Conservation (phyloP, 2,113 vertebrate species). For the Lepisosteus oculatus region DNA sequence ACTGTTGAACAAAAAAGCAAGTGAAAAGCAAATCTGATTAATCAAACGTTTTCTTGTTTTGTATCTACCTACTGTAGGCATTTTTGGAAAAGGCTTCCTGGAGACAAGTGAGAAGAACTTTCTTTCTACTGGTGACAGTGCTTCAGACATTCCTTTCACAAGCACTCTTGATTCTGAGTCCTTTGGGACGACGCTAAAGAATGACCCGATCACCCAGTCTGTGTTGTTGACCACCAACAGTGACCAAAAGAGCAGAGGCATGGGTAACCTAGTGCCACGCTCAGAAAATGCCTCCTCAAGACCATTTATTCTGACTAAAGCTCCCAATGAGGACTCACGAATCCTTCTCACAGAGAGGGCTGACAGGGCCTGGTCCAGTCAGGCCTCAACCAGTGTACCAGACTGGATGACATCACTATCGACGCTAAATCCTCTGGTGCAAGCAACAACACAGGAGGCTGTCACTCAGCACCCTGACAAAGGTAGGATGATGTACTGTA, state of each 20-base stretch:
- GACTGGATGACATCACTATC: constrained; percentile 32
- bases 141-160: constrained; percentile 37
- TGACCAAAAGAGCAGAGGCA: constrained; percentile 44
- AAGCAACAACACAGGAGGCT: constrained; percentile 20
- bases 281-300: constrained; percentile 6
- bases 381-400: constrained; percentile 11
- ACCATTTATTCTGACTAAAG: constrained; percentile 18
- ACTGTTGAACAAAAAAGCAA: no score
- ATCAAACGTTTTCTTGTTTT: constrained; percentile 11
- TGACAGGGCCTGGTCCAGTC: constrained; percentile 15
- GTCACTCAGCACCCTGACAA: constrained; percentile 15
- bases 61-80: constrained; percentile 51
- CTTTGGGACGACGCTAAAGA: constrained; percentile 9
- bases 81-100: constrained; percentile 65
- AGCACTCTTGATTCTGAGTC: constrained; percentile 38
- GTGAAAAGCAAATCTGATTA: no score
- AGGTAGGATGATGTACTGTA: constrained; percentile 21
- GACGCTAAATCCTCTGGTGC: constrained; percentile 17
- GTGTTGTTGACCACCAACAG: constrained; percentile 32
- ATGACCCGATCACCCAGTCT: constrained; percentile 4
- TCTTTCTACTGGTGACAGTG: constrained; percentile 44
- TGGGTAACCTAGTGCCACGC: constrained; percentile 33
- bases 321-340: constrained; percentile 4
- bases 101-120: constrained; percentile 59
- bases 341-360: constrained; percentile 17